Evolutionary conservation across 2,888 invertebrate species (phyloP), one percentile per base, ranked within the genome.

Genomic region (Drosophila gaucha): DNA sequence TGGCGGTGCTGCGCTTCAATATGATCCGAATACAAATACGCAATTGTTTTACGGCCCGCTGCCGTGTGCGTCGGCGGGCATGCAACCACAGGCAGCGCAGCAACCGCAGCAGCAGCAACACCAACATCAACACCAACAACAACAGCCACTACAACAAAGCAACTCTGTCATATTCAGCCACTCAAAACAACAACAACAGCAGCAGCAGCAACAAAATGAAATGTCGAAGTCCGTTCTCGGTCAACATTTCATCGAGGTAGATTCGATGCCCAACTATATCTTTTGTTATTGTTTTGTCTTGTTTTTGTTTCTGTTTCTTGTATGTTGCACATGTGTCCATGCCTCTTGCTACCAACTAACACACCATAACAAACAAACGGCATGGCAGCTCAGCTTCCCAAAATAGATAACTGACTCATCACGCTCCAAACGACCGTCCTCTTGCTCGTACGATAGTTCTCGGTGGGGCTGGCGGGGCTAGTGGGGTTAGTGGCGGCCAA

Each of bases 221-320:
- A 91, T 91, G 91, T 90, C 91, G 60, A 90, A 90, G 75, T 90
- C 92, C 65, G 86, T 87, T 65, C 74, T 87, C 78, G 90, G 89
- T 46, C 82, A 89, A 71, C 90, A 91, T 78, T 91, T 86, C 80
- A 86, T 86, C 85, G 91, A 91, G 91, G 91, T 91, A 91, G 91
- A 91, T 89, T 88, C 79, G 50, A 66, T 62, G 52, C 47, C 51
- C 33, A 46, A 52, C 39, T 49, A 39, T 18, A 20, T n/a, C 46
- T 31, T 50, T 47, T 28, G 54, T 50, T 54, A 50, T 57, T 46
- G 33, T 58, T 49, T 16, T 33, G 33, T 68, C 22, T 41, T 64
- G 54, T 16, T 52, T 20, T 43, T 46, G 33, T 14, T 31, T 55
- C 20, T 56, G 36, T 46, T 59, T 60, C 36, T 39, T 64, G 20